phyloP scores from a whole-genome alignment of 2,888 invertebrate genomes.

The Drosophila tripunctata region DNA sequence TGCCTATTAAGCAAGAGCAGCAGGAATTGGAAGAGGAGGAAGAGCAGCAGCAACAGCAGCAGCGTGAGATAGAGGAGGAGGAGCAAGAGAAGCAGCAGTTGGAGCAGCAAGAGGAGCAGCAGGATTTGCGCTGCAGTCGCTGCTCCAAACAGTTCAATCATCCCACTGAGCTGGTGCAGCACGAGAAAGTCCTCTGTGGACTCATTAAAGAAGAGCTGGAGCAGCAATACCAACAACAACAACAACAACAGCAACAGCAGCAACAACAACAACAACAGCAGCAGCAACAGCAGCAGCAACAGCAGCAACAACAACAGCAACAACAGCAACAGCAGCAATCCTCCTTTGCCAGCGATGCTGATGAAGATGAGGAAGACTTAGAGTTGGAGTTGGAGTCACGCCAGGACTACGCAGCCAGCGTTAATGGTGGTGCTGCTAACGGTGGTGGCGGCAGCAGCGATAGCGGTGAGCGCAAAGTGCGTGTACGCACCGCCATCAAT shows the following conservation, averaged over 20 bases:
- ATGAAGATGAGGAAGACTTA: slow-evolving; percentile 65
- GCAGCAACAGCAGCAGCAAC: slow-evolving; percentile 5
- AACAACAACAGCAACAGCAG: slow-evolving; percentile 62
- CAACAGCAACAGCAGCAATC: no score
- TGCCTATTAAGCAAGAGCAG: slow-evolving; percentile 57
- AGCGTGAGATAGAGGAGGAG: no score
- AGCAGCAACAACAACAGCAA: slow-evolving; percentile 29
- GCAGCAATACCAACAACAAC: slow-evolving; percentile 82
- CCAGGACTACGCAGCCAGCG: slow-evolving; percentile 82
- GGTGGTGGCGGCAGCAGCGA: slow-evolving; percentile 83
- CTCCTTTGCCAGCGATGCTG: slow-evolving; percentile 87
- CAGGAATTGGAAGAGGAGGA: slow-evolving; percentile 75
- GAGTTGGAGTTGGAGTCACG: slow-evolving; percentile 67
- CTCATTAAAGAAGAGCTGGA: slow-evolving; percentile 84
- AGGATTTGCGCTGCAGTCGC: slow-evolving; percentile 85
- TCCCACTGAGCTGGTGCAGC: slow-evolving; percentile 88
- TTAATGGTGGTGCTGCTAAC: slow-evolving; percentile 84
- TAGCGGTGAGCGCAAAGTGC: slow-evolving; percentile 89
- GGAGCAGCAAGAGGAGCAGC: neutral
- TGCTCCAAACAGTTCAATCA: slow-evolving; percentile 87
- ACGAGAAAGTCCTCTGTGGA: slow-evolving; percentile 88
- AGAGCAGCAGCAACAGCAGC: neutral
- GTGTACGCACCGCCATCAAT: slow-evolving; percentile 96
- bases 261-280: slow-evolving; percentile 48
- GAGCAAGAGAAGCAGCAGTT: neutral